Percentiles rank a stretch among this genome's conserved stretches.
Evolutionary conservation across 2,113 vertebrate species (phyloP).

Genomic region (Platysteira castanea): DNA sequence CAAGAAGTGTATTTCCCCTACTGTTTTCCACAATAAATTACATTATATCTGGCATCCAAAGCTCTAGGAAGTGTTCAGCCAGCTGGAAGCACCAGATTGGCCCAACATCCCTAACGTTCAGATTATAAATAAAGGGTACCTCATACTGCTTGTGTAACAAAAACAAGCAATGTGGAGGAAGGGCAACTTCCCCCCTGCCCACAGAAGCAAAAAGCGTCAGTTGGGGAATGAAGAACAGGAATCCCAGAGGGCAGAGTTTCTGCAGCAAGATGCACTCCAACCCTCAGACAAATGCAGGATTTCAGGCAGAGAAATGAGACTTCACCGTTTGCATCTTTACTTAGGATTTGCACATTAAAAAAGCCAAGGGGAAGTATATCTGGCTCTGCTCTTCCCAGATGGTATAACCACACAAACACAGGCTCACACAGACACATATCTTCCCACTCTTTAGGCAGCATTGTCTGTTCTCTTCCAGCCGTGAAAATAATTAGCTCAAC

Average conservation of each 20-base stretch:
- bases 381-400: slow-evolving; percentile 37
- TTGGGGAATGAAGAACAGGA: slow-evolving; percentile 12
- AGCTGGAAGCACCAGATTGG: slow-evolving; percentile 28
- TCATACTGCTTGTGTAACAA: slow-evolving; percentile 36
- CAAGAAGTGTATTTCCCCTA: background rate
- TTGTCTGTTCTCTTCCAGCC: slow-evolving; percentile 47
- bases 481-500: slow-evolving; percentile 30
- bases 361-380: background rate
- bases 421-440: background rate
- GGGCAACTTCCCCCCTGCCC: slow-evolving; percentile 43
- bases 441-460: slow-evolving; percentile 13
- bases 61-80: slow-evolving; percentile 13
- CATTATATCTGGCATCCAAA: background rate
- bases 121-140: slow-evolving; percentile 33
- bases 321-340: background rate
- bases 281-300: background rate
- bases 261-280: background rate
- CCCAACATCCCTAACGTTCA: background rate
- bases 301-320: background rate
- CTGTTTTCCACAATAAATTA: slow-evolving; percentile 44
- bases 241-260: slow-evolving; percentile 12
- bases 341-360: background rate
- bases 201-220: background rate
- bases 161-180: slow-evolving; percentile 21
- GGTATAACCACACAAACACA: slow-evolving; percentile 37